phyloP scores from a whole-genome alignment of 2,797 vertebrate genomes.

The Ficedula albicollis region DNA sequence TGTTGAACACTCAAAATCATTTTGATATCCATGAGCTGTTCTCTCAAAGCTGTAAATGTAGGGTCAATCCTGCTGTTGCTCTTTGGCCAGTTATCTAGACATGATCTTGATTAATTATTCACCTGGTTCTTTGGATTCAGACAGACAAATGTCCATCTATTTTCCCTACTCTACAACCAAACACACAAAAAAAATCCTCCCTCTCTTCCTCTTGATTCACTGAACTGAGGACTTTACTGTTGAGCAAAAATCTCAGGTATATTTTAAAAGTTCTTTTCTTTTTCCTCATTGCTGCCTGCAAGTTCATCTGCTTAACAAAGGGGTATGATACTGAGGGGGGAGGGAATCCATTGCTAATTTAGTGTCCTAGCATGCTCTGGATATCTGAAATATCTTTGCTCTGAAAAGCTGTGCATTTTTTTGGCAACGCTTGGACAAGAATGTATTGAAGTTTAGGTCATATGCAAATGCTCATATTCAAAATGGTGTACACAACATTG shows the following conservation, averaged over 20 bases:
- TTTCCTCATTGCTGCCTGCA: not conserved
- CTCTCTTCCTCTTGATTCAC: not conserved
- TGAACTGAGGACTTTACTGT: not conserved
- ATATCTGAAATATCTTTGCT: not conserved
- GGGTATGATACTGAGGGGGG: accelerated
- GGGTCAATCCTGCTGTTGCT: not conserved
- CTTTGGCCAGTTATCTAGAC: not conserved
- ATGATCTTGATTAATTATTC: not conserved
- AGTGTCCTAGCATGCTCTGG: not conserved
- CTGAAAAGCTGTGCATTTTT: not conserved
- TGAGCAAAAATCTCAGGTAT: not conserved
- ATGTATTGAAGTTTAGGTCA: not conserved
- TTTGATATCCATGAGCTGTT: not conserved
- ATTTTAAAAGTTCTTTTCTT: not conserved
- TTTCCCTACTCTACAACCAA: not conserved
- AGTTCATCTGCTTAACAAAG: not conserved
- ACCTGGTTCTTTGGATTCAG: not conserved
- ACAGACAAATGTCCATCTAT: not conserved
- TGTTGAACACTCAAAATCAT: not conserved
- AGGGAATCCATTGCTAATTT: not conserved
- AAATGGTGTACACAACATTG: not conserved
- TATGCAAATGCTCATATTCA: not conserved
- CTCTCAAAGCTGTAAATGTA: not conserved
- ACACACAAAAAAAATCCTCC: not conserved
- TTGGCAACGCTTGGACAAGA: not conserved